Evolutionary conservation across 1,140 invertebrate genomes (phyloP), one percentile per base, ranked within the genome.

Genomic region (Brachionus rubens): DNA sequence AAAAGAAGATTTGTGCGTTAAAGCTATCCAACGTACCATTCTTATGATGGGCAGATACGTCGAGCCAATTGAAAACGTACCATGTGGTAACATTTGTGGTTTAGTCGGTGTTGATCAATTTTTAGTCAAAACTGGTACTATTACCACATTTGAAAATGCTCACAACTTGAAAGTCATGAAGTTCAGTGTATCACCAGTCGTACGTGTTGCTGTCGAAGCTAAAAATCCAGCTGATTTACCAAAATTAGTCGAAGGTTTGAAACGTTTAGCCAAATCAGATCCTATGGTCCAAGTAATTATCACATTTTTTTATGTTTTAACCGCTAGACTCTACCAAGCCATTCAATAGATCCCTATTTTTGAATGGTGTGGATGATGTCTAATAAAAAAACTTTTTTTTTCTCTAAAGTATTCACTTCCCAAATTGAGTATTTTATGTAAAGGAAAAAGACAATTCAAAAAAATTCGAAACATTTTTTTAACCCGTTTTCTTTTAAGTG

Each of bases 21-120:
- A 99, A 87, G 92, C 92, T 80, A 98, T 99, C 85, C 96, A 99
- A 80, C 86, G 88, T 86, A 99, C 97, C 33, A 97, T 99, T 83
- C 88, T 99, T 77, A 99, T 99, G 97, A 99, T 99, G 97, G 97
- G 97, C 79, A 92, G 97, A 88, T 97, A 98, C 81, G 93, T 94
- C 59, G 97, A 99, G 87, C 93, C 96, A 78, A 99, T 99, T 85
- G 96, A 99, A 86, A 95, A 99, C 88, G 95, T 99, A 78, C 97
- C 97, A 72, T 95, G 90, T 80, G 96, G 97, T 84, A 99, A 99
- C 89, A 99, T 99, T 86, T 98, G 95, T 85, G 97, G 97, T 89
- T 88, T 99, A 79, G 97, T 99, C 79, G 97, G 97, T 84, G 96
- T 99, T 77, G 97, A 99, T 89, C 96, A 99, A 86, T 99, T 94